A percentile compares a stretch with the other conserved stretches of the same genome.
These are phyloP conservation scores for Neoseiulus cucumeris DNA, from an alignment of 1,140 invertebrate genomes.

Conservation along the genomic window DNA sequence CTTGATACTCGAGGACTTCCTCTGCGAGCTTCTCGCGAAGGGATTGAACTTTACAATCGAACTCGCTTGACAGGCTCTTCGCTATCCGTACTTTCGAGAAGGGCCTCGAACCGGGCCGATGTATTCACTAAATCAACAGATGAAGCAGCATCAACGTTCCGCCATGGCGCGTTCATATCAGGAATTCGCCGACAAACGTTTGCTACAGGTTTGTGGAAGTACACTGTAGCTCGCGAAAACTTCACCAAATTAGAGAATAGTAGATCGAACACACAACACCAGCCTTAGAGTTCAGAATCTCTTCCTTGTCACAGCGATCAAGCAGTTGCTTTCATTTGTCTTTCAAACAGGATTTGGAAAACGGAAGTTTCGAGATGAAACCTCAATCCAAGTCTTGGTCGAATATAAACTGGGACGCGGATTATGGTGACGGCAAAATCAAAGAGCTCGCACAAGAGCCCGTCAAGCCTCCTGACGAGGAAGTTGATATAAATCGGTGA, in stretches of 20 bases:
- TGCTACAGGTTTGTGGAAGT: background rate
- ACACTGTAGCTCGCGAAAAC: background rate
- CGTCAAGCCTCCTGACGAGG: background rate
- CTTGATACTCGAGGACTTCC: too few relatives aligned
- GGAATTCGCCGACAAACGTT: conserved; percentile 5
- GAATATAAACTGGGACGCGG: conserved; percentile 3
- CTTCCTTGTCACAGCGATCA: too few relatives aligned
- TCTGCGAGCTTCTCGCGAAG: too few relatives aligned
- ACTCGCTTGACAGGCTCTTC: conserved; percentile 23
- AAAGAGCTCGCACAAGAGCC: background rate
- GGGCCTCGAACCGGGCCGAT: background rate
- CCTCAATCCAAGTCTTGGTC: background rate
- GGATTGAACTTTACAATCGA: too few relatives aligned
- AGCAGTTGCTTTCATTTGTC: background rate
- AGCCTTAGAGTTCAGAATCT: too few relatives aligned
- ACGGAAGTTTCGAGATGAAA: conserved; percentile 2
- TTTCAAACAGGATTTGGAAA: background rate
- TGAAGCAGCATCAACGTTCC: background rate
- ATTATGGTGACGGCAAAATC: background rate
- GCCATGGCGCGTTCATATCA: conserved; percentile 2
- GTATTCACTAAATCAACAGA: conserved; percentile 7
- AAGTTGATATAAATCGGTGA: conserved; percentile 4
- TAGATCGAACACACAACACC: too few relatives aligned
- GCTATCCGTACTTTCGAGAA: conserved; percentile 8
- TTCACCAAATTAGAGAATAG: too few relatives aligned